Evolutionary conservation across 92 coral and sea anemone genomes (phyloP).

Genomic region (Diadumene lineata): DNA sequence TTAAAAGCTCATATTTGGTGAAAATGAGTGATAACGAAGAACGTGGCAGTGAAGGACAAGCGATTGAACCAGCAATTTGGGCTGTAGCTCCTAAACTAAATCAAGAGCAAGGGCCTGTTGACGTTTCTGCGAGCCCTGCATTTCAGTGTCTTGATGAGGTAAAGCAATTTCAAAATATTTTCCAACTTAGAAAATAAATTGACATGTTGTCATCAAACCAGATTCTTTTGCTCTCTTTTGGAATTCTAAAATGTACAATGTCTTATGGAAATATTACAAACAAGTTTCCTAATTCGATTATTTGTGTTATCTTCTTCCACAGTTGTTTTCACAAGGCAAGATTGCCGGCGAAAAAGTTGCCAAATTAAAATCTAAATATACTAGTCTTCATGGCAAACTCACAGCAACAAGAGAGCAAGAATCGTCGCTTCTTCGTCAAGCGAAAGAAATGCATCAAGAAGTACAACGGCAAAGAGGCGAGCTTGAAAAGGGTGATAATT

Average conservation of each 20-base stretch:
- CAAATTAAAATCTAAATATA: slow-evolving; percentile 87
- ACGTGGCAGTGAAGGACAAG: slow-evolving; percentile 72
- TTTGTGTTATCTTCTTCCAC: neutral
- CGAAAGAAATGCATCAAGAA: slow-evolving; percentile 97
- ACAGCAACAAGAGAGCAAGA: slow-evolving; percentile 91
- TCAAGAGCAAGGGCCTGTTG: slow-evolving; percentile 97
- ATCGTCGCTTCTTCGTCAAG: slow-evolving; percentile 74
- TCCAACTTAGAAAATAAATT: too few species aligned
- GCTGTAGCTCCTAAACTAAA: slow-evolving; percentile 94
- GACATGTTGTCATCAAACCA: neutral
- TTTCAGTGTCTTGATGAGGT: slow-evolving; percentile 98
- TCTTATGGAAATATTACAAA: neutral
- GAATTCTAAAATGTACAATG: neutral
- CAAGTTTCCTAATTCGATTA: neutral
- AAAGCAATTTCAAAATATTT: too few species aligned
- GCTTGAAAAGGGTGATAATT: slow-evolving; percentile 93
- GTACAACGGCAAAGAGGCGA: slow-evolving; percentile 87
- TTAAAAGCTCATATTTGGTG: neutral
- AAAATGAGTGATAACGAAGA: slow-evolving; percentile 96
- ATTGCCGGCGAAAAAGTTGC: slow-evolving; percentile 97
- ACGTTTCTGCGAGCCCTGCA: slow-evolving; percentile 97
- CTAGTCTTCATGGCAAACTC: slow-evolving; percentile 90
- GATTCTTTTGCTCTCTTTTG: too few species aligned
- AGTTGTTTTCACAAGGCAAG: slow-evolving; percentile 93
- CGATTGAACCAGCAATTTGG: slow-evolving; percentile 90